These are phyloP conservation scores for Grapholita molesta DNA, from an alignment of 1,140 invertebrate species.

Conservation along the genomic window DNA sequence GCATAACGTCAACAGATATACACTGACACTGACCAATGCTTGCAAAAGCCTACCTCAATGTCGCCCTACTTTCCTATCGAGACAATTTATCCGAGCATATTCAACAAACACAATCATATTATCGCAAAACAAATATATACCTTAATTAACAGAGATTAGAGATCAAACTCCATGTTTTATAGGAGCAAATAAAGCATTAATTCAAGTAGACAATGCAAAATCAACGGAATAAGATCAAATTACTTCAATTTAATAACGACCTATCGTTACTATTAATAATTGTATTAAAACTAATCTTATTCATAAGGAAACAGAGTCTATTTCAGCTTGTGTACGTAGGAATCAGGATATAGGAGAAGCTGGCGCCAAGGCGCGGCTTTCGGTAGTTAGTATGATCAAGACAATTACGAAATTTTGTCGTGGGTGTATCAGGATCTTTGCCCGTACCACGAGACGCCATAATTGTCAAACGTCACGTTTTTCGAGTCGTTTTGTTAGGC, in stretches of 20 bases:
- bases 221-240: not conserved
- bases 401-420: slow-evolving; percentile 42
- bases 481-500: too few relatives aligned
- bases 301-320: not conserved
- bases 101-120: slow-evolving; percentile 43
- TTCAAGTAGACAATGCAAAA: not conserved
- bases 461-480: too few relatives aligned
- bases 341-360: not conserved
- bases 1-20: slow-evolving; percentile 58
- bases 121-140: not conserved
- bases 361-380: slow-evolving; percentile 7
- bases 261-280: not conserved
- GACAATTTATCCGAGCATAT: slow-evolving; percentile 55
- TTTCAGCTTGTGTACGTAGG: not conserved
- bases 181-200: not conserved
- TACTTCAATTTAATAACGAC: not conserved
- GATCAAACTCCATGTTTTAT: not conserved
- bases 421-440: too few relatives aligned
- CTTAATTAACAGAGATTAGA: not conserved
- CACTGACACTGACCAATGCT: slow-evolving; percentile 69
- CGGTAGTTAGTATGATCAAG: slow-evolving; percentile 32
- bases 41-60: slow-evolving; percentile 73
- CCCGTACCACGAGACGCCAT: too few relatives aligned
- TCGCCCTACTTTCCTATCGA: slow-evolving; percentile 69
- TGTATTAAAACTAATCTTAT: not conserved